Percentiles rank a stretch among this genome's conserved stretches.
phyloP scores from a whole-genome alignment of 2,888 invertebrate species.

The Epinotia brunnichana region DNA sequence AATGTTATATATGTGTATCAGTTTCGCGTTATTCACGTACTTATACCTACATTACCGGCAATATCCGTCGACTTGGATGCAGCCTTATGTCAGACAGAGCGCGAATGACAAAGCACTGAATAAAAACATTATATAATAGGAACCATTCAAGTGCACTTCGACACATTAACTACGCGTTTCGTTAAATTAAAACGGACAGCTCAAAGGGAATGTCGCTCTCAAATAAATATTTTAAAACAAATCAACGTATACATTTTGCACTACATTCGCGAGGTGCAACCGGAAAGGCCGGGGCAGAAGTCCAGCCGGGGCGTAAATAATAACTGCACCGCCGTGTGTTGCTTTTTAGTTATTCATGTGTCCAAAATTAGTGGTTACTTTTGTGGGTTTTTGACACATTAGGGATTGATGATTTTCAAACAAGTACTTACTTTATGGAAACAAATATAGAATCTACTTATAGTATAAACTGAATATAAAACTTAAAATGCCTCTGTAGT shows the following conservation, averaged over 20 bases:
- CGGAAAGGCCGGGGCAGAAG: constrained; percentile 3
- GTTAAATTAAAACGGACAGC: constrained; percentile 1
- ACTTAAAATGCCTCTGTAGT: too few species aligned
- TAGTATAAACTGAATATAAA: too few species aligned
- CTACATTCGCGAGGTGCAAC: constrained; percentile 9
- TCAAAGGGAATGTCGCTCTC: constrained; percentile 1
- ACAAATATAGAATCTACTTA: too few species aligned
- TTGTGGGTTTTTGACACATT: neutral
- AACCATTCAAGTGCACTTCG: neutral
- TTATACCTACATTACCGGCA: too few species aligned
- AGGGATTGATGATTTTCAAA: neutral
- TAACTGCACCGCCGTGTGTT: neutral
- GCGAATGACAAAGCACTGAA: neutral
- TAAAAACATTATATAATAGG: neutral
- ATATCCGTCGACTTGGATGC: neutral
- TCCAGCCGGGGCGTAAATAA: constrained; percentile 19
- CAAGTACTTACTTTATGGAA: too few species aligned
- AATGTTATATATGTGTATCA: too few species aligned
- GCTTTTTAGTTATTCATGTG: constrained; percentile 3
- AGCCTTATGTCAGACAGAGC: neutral
- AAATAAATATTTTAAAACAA: neutral
- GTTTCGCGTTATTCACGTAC: too few species aligned
- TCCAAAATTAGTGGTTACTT: neutral
- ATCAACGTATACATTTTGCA: constrained; percentile 8
- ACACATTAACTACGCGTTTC: neutral